Evolutionary conservation across 2,797 vertebrate species (phyloP).

Genomic region (Hoplostethus atlanticus): DNA sequence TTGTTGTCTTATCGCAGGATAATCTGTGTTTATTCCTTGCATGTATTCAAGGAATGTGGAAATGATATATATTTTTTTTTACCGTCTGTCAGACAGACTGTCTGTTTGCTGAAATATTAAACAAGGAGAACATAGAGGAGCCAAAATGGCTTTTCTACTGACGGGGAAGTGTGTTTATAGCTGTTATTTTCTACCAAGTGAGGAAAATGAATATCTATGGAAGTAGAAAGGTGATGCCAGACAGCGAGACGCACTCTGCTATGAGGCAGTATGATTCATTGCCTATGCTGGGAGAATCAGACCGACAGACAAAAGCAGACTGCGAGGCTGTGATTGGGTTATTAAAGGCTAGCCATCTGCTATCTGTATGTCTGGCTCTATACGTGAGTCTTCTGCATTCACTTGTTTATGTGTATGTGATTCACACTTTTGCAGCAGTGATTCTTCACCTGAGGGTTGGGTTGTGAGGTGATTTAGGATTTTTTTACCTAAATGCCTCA

Average conservation of each 20-base stretch:
- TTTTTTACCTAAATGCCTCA: not conserved
- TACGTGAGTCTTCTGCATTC: not conserved
- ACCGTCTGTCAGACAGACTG: slow-evolving; percentile 44
- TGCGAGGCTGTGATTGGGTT: slow-evolving; percentile 55
- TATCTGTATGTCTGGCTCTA: slow-evolving; percentile 29
- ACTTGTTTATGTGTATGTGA: not conserved
- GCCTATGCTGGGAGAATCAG: slow-evolving; percentile 46
- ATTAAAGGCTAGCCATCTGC: slow-evolving; percentile 41
- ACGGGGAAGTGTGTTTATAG: slow-evolving; percentile 42
- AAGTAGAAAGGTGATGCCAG: slow-evolving; percentile 61
- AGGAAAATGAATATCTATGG: slow-evolving; percentile 67
- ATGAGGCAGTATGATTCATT: slow-evolving; percentile 62
- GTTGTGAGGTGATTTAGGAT: not conserved
- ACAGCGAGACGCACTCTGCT: slow-evolving; percentile 59
- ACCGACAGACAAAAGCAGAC: slow-evolving; percentile 58
- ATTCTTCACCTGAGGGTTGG: slow-evolving; percentile 1
- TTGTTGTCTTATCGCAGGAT: slow-evolving; percentile 47
- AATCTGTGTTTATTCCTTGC: slow-evolving; percentile 46
- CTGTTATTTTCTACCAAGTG: slow-evolving; percentile 50
- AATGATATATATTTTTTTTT: slow-evolving; percentile 36
- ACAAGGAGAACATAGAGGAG: slow-evolving; percentile 47
- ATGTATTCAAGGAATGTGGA: slow-evolving; percentile 25
- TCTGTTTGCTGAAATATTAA: slow-evolving; percentile 59
- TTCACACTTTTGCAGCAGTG: not conserved
- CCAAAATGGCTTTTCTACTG: slow-evolving; percentile 42